Base-by-base conservation (phyloP, 2,888 invertebrate genomes). In the Clitarchus hookeri region DNA sequence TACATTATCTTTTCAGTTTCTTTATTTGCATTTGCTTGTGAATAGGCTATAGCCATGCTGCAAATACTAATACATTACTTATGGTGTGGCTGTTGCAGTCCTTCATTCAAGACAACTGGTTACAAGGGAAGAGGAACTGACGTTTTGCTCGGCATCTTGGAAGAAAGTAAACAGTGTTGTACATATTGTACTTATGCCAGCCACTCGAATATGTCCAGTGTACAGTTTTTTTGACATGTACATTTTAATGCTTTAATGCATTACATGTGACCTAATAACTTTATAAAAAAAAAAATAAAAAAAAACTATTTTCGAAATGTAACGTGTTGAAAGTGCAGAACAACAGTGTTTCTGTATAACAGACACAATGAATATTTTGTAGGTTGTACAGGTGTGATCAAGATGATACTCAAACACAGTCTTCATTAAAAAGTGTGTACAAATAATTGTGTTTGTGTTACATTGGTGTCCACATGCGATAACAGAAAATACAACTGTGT, bases 121-220 rank as follows among this genome's bases (percentile, higher is more conserved):
- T 86, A 85, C 77, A 85, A n/a, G 83, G 85, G 65, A 85, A 86
- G 44, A 85, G 83, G 53, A 82, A 86, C 77, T 85, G 84, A 86
- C 83, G 65, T 12, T 65, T 65, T 65, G n/a, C 23, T 65, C 83
- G 36, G 83, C 77, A 77, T 83, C 65, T 16, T 53, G 54, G 44
- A 25, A 48, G 19, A 83, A 83, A 53, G 83, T 44, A 48, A 44
- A 83, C n/a, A 53, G 83, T 44, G 77, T 26, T 85, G 85, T 85
- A 85, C 85, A 85, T 85, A 85, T 44, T 85, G 85, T 85, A 85
- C 85, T 85, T 85, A 85, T 85, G 77, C 65, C 25, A 48, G 65
- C 85, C 83, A 85, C 83, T 85, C 83, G 83, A 27, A 13, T 84
- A 48, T 83, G 65, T 77, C 83, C 25, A 85, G 83, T 65, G 65